Base-by-base conservation (phyloP, 2,888 invertebrate species). In the Macrophya annulata region DNA sequence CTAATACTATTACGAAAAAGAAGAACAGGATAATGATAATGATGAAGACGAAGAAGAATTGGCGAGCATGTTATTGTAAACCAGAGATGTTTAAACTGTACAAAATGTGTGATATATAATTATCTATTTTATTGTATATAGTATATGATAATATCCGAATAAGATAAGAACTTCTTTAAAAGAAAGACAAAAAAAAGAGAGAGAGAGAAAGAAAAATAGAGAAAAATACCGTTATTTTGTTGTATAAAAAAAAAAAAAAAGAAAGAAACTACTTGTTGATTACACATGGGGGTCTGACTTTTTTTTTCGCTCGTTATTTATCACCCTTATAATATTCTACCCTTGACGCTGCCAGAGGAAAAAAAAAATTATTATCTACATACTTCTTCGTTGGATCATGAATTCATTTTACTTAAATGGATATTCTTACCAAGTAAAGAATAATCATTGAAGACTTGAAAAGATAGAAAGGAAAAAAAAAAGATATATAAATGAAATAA, bases 101-200 rank as follows among this genome's bases (percentile, higher is more conserved):
- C 90, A 92, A 91, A 92, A 89, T 90, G 91, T 92, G 92, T 92
- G 91, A 92, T 92, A 92, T 90, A 85, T 86, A 88, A 88, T 90
- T 90, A 89, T 89, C 89, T 90, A 88, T 88, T 90, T 87, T 88
- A 87, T 88, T 91, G 91, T 91, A 92, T 86, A 83, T 68, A 83
- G 85, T 86, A 71, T 84, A 85, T 76, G 85, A 87, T 86, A 88
- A 87, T 87, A 87, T 87, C 86, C 87, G 88, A 86, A 65, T 59
- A 62, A 62, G 45, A 55, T 21, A 72, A 48, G 45, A 74, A 72
- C 74, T 84, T 84, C 68, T 37, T 85, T 86, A 17, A 86, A 88
- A 85, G 85, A 88, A 85, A 87, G 86, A 88, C 85, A 85, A 87
- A 88, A 88, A 86, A 87, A 68, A 85, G 87, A 86, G 86, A 84